Evolutionary conservation across 2,113 vertebrate genomes (phyloP).

Genomic region (Mungos mungo): DNA sequence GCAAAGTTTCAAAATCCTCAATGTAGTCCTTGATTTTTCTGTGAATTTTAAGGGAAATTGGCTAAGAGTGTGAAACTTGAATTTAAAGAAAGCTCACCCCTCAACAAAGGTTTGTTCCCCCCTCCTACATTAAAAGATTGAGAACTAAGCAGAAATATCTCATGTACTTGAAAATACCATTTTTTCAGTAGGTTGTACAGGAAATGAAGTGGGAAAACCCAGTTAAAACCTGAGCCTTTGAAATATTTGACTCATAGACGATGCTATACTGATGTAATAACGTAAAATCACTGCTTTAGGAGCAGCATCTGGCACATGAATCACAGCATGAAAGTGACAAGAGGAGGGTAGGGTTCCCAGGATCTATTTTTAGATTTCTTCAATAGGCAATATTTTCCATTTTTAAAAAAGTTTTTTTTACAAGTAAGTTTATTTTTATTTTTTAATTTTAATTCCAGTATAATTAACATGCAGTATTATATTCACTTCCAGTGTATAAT

Average conservation of each 20-base stretch:
- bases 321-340: not conserved
- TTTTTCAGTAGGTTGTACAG: not conserved
- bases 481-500: not conserved
- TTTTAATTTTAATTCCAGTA: not conserved
- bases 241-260: not conserved
- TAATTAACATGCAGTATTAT: not conserved
- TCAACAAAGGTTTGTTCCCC: not conserved
- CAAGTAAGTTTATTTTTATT: not conserved
- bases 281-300: not conserved
- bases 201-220: not conserved
- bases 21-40: not conserved
- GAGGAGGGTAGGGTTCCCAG: not conserved
- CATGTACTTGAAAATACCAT: not conserved
- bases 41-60: constrained; percentile 51
- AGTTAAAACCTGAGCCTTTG: not conserved
- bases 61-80: not conserved
- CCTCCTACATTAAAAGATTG: not conserved
- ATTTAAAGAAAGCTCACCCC: not conserved
- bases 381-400: not conserved
- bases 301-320: not conserved
- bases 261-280: not conserved
- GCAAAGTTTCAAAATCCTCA: not conserved
- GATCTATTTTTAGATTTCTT: not conserved
- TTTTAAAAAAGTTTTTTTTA: not conserved
- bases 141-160: not conserved